These are phyloP conservation scores for Halcyon badia DNA, from an alignment of 2,797 vertebrate species.

Conservation along the genomic window DNA sequence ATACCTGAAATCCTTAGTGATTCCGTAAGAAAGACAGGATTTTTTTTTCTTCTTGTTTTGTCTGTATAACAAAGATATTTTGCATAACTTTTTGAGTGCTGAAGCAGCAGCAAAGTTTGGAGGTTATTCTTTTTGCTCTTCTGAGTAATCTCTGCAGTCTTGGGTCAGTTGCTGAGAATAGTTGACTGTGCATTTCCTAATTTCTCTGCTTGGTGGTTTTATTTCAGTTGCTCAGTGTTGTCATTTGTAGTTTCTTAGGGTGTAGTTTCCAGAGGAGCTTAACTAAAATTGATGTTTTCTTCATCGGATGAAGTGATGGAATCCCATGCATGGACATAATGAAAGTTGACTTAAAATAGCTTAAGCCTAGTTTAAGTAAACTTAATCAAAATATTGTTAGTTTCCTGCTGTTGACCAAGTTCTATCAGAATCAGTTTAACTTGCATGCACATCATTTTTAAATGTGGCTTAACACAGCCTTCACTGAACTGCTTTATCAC, in stretches of 20 bases:
- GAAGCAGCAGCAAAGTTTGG: not conserved
- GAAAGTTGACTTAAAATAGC: not conserved
- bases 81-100: not conserved
- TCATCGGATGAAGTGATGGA: not conserved
- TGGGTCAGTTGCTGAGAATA: constrained; percentile 12
- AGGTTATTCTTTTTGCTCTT: constrained; percentile 5
- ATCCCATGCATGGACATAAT: not conserved
- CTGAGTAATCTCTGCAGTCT: not conserved
- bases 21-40: not conserved
- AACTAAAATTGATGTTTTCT: constrained; percentile 24
- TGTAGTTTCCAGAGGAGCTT: not conserved
- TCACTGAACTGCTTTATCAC: not conserved
- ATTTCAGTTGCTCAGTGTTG: not conserved
- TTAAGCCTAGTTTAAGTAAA: not conserved
- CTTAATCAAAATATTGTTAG: not conserved
- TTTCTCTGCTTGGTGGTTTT: not conserved
- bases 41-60: not conserved
- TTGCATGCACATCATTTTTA: not conserved
- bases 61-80: not conserved
- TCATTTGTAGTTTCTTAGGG: not conserved
- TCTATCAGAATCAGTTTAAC: not conserved
- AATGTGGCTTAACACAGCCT: not conserved
- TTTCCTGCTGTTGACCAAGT: not conserved
- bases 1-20: not conserved
- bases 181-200: not conserved